A percentile compares a stretch with the other conserved stretches of the same genome.
These are phyloP conservation scores for Cottus gobio DNA, from an alignment of 2,113 vertebrate genomes.

Conservation along the genomic window DNA sequence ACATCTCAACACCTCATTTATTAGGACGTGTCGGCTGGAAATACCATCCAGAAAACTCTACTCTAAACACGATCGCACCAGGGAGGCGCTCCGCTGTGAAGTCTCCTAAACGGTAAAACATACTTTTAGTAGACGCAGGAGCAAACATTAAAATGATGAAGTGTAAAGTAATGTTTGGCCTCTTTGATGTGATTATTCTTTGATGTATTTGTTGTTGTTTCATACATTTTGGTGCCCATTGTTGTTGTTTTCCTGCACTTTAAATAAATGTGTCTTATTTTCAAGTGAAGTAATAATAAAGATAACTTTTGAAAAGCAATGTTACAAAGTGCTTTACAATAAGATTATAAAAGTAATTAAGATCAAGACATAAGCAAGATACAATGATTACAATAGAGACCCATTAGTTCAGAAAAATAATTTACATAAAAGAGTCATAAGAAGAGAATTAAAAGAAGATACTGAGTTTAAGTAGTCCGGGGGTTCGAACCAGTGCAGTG, in stretches of 20 bases:
- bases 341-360: too few species aligned
- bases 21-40: conserved; percentile 39
- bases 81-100: background rate
- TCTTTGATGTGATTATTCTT: background rate
- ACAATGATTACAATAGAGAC: too few species aligned
- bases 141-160: background rate
- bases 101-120: conserved; percentile 1
- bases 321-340: too few species aligned
- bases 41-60: conserved; percentile 26
- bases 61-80: conserved; percentile 19
- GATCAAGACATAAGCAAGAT: too few species aligned
- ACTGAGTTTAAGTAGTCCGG: too few species aligned
- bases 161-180: background rate
- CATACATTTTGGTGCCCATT: background rate
- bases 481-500: too few species aligned
- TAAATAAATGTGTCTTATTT: background rate
- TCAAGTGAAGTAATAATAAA: too few species aligned
- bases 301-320: too few species aligned
- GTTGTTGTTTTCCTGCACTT: background rate
- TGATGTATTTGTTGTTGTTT: background rate
- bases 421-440: too few species aligned
- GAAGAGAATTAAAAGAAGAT: too few species aligned
- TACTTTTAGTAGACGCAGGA: conserved; percentile 2
- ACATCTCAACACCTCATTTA: conserved; percentile 55
- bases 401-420: too few species aligned